A percentile compares a stretch with the other conserved stretches of the same genome.
Evolutionary conservation across 2,797 vertebrate genomes (phyloP).

Genomic region (Tolypeutes matacus): DNA sequence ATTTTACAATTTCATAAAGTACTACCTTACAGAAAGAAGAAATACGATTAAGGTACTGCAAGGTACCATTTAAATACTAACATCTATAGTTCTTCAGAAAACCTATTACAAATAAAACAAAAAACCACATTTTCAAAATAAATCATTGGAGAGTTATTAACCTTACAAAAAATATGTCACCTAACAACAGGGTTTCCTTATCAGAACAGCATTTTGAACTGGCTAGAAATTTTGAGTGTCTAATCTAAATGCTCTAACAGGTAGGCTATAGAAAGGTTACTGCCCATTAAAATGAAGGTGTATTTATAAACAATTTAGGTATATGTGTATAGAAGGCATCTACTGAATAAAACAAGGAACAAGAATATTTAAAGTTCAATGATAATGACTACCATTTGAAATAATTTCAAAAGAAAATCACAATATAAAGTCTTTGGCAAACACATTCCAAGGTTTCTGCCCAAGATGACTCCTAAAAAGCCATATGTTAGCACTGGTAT

Average conservation of each 20-base stretch:
- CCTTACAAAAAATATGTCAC: neutral
- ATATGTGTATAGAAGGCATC: slow-evolving; percentile 33
- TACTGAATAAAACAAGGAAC: slow-evolving; percentile 61
- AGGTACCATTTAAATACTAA: slow-evolving; percentile 24
- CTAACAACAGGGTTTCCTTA: slow-evolving; percentile 2
- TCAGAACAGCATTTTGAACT: slow-evolving; percentile 18
- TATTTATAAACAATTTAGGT: slow-evolving; percentile 55
- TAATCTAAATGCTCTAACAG: neutral
- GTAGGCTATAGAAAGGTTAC: neutral
- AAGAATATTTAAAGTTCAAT: slow-evolving; percentile 63
- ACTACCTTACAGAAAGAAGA: slow-evolving; percentile 40
- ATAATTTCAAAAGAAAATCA: slow-evolving; percentile 73
- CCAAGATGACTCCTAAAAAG: slow-evolving; percentile 70
- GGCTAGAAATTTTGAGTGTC: neutral
- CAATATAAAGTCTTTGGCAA: slow-evolving; percentile 71
- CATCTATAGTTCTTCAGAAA: slow-evolving; percentile 38
- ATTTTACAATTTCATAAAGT: neutral
- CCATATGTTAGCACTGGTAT: slow-evolving; percentile 79
- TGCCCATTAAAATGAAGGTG: neutral
- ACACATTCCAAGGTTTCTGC: slow-evolving; percentile 67
- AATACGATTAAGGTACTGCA: neutral
- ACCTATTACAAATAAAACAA: neutral
- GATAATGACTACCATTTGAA: slow-evolving; percentile 68
- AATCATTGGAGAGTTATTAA: neutral
- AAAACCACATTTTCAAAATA: neutral